A percentile compares a stretch with the other conserved stretches of the same genome.
Conservation (phyloP, 2,113 vertebrate genomes). For the Bos javanicus region DNA sequence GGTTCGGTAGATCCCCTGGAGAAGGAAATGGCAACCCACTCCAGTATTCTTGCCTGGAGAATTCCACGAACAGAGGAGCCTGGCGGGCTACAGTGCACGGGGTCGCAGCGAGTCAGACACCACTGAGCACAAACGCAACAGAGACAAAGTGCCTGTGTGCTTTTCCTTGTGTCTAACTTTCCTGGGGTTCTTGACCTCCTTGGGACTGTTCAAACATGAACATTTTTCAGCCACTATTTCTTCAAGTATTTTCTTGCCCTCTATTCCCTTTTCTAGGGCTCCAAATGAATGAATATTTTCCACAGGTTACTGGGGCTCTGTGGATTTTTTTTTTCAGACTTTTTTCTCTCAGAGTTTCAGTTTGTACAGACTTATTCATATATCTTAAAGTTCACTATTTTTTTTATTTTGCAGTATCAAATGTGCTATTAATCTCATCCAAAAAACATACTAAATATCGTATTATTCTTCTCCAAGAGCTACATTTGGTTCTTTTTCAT, state of each 20-base stretch:
- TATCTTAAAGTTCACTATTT: not conserved
- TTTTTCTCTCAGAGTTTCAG: not conserved
- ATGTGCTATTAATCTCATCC: not conserved
- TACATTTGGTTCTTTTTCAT: not conserved
- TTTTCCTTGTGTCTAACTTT: not conserved
- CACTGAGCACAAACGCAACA: not conserved
- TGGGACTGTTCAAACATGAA: not conserved
- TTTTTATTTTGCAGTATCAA: not conserved
- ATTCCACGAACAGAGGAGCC: not conserved
- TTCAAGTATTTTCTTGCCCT: not conserved
- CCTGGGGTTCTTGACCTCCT: not conserved
- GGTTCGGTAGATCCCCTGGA: not conserved
- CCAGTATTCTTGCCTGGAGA: not conserved
- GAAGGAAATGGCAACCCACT: not conserved
- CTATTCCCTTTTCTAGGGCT: not conserved
- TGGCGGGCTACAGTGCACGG: not conserved
- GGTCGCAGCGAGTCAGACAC: not conserved
- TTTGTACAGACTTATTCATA: not conserved
- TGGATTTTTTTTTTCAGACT: not conserved
- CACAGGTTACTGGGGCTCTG: not conserved
- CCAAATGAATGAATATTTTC: not conserved
- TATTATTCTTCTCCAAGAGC: not conserved
- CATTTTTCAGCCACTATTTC: not conserved
- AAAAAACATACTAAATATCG: not conserved
- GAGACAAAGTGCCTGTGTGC: not conserved